Evolutionary conservation across 23 tunicate genomes (phyloP).

Genomic region (Corella eumyota): DNA sequence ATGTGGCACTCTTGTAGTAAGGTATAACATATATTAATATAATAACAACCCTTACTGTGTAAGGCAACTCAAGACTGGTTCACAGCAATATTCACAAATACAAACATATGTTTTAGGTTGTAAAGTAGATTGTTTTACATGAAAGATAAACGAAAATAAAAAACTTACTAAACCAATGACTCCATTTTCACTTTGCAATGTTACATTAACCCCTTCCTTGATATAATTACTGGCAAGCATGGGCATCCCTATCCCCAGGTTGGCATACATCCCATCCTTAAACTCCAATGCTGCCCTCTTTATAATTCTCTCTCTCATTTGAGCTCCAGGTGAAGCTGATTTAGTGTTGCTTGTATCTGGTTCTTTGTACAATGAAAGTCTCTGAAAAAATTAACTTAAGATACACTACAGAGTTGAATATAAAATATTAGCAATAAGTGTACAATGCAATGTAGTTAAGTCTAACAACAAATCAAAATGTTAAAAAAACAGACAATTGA

Average conservation of each 20-base stretch:
- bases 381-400: slow-evolving; percentile 14
- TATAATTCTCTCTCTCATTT: slow-evolving; percentile 57
- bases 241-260: slow-evolving; percentile 96
- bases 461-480: too few relatives aligned
- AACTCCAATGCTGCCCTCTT: slow-evolving; percentile 84
- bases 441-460: too few relatives aligned
- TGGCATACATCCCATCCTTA: slow-evolving; percentile 92
- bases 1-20: too few relatives aligned
- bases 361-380: slow-evolving; percentile 45
- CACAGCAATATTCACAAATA: too few relatives aligned
- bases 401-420: too few relatives aligned
- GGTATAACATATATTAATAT: too few relatives aligned
- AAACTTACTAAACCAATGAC: slow-evolving; percentile 69
- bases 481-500: too few relatives aligned
- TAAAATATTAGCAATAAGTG: too few relatives aligned
- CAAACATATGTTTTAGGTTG: too few relatives aligned
- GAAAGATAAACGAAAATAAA: not conserved
- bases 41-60: too few relatives aligned
- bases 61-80: too few relatives aligned
- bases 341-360: slow-evolving; percentile 1
- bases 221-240: slow-evolving; percentile 92
- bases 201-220: slow-evolving; percentile 59
- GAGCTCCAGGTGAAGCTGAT: slow-evolving; percentile 26
- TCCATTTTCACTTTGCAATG: slow-evolving; percentile 91
- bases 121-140: too few relatives aligned